Conservation (phyloP, 2,888 invertebrate species). For the Dasypogon diadema region DNA sequence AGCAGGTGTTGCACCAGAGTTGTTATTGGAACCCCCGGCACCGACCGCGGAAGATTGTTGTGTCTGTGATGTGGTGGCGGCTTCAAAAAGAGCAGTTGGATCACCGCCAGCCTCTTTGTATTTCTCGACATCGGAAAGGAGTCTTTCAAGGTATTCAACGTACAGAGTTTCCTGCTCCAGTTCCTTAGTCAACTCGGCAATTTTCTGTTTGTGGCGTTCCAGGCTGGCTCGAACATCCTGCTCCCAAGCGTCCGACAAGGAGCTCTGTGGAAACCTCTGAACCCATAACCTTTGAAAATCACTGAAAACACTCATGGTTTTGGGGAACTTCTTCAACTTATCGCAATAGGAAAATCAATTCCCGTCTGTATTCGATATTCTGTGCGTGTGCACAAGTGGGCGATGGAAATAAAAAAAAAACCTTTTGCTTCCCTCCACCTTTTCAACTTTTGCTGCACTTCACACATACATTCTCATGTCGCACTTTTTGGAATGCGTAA, state of each 20-base stretch:
- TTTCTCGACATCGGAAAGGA: constrained; percentile 87
- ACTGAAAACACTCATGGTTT: constrained; percentile 84
- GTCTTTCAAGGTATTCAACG: constrained; percentile 87
- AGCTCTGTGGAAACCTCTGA: constrained; percentile 91
- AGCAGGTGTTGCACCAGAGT: constrained; percentile 43
- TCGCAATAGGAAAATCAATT: constrained; percentile 38
- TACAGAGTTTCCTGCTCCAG: constrained; percentile 91
- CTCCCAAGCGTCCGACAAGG: constrained; percentile 92
- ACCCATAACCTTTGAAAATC: constrained; percentile 94
- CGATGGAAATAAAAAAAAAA: background rate
- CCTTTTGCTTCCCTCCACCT: constrained; percentile 8
- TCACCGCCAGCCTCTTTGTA: constrained; percentile 73
- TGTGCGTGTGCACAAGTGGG: constrained; percentile 31
- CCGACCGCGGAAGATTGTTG: constrained; percentile 53
- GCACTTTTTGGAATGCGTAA: constrained; percentile 31
- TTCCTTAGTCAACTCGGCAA: constrained; percentile 83
- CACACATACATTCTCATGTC: constrained; percentile 39
- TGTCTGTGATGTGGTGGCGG: constrained; percentile 62
- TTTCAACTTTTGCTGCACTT: constrained; percentile 42
- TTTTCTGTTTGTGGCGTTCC: constrained; percentile 89
- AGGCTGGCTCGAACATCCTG: constrained; percentile 92
- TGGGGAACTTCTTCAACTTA: background rate
- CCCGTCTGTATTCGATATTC: constrained; percentile 8
- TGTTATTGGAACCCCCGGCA: constrained; percentile 40
- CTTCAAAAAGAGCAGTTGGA: constrained; percentile 69